phyloP scores from a whole-genome alignment of 2,113 vertebrate genomes.

The Calyptommatus sinebrachiatus region DNA sequence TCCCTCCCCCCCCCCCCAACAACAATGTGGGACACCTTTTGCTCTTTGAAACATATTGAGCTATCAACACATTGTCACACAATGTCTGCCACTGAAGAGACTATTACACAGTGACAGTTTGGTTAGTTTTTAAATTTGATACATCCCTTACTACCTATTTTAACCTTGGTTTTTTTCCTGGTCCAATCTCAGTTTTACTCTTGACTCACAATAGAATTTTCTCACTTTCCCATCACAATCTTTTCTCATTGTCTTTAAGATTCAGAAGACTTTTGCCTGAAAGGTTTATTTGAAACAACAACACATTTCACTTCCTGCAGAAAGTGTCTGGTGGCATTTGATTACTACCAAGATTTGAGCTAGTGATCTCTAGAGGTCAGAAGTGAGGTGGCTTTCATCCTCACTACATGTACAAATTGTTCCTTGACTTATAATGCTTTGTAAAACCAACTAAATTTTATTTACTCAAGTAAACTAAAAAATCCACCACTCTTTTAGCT shows the following conservation, averaged over 20 bases:
- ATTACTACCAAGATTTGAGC: constrained; percentile 22
- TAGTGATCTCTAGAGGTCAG: constrained; percentile 14
- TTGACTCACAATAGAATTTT: constrained; percentile 6
- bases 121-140: constrained; percentile 13
- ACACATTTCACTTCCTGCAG: constrained; percentile 19
- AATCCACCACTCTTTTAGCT: neutral
- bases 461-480: neutral
- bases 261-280: neutral
- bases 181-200: constrained; percentile 12
- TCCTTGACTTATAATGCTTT: neutral
- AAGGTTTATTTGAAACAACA: constrained; percentile 17
- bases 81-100: neutral
- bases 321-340: constrained; percentile 11
- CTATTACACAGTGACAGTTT: neutral
- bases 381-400: constrained; percentile 3
- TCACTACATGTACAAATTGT: constrained; percentile 11
- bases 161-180: constrained; percentile 10
- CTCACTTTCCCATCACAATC: neutral
- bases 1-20: neutral
- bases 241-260: constrained; percentile 1
- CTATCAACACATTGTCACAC: constrained; percentile 15
- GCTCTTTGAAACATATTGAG: constrained; percentile 14
- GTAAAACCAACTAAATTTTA: neutral
- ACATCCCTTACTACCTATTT: neutral
- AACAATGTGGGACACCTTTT: neutral